These are phyloP conservation scores for Cossypha dichroa DNA, from an alignment of 2,797 vertebrate species.

Conservation along the genomic window DNA sequence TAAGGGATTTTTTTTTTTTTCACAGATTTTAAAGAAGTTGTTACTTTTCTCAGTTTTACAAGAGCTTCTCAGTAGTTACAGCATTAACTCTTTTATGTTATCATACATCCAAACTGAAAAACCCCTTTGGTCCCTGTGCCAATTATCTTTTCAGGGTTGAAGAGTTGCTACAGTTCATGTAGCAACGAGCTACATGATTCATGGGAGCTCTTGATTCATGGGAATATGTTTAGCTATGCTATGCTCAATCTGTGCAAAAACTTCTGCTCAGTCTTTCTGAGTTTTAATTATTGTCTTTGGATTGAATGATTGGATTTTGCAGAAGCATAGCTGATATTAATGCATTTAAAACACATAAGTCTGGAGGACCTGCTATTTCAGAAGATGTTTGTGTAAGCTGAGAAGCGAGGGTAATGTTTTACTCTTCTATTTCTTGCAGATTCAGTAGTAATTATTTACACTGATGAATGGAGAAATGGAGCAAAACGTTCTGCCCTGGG, in stretches of 20 bases:
- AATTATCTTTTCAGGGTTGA: neutral
- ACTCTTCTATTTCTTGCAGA: neutral
- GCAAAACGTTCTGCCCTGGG: neutral
- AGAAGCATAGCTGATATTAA: neutral
- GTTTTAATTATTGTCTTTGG: neutral
- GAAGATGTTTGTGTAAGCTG: neutral
- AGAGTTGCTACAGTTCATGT: neutral
- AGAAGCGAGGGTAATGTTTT: neutral
- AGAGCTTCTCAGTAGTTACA: constrained; percentile 21
- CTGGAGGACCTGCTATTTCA: neutral
- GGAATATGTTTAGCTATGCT: neutral
- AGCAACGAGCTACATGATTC: too few species aligned
- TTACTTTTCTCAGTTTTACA: constrained; percentile 46
- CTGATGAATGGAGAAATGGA: neutral
- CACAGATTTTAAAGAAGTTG: constrained; percentile 1
- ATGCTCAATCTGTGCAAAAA: neutral
- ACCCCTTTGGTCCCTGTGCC: neutral
- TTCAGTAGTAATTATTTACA: neutral
- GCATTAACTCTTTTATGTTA: neutral
- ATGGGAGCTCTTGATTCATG: neutral
- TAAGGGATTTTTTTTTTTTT: neutral
- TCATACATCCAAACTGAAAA: constrained; percentile 4
- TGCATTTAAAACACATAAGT: neutral
- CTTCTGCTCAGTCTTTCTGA: neutral
- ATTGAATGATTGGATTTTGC: neutral